Base-by-base conservation (phyloP, 2,888 invertebrate genomes). In the Sipunculus nudus region DNA sequence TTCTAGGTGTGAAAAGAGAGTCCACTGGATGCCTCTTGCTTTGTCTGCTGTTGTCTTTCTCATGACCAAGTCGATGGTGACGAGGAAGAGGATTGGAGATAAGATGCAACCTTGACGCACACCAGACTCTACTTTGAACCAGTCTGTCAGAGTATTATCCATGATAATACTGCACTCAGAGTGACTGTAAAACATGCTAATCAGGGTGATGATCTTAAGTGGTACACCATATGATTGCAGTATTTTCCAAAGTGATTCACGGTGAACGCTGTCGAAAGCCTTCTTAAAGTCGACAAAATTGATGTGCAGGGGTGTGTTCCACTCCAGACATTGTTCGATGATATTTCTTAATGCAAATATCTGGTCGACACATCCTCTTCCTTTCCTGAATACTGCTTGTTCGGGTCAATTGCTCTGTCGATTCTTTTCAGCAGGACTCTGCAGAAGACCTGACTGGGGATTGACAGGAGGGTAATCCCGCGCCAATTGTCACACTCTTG, bases 271-370 rank as follows among this genome's bases (percentile, higher is more conserved):
- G 48, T 61, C 53, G 29, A 60, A 65, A 2, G 60, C 61, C 38
- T 61, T 61, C 46, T 68, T 29, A 35, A 55, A 69, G 46, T 62
- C 60, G 3, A 67, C 47, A 28, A 63, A 60, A 25, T 62, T 61
- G 3, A 63, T 47, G 43, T 62, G 43, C 16, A 65, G 54, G 38
- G 57, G 43, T 28, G 55, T 28, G 25, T 62, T 54, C 58, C 59
- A 65, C 39, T 67, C 65, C n/a, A 32, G 28, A 26, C 50, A 57
- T 32, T 67, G 66, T 43, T 67, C 63, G 23, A 61, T 40, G 21
- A 61, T 65, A 40, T 62, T 65, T n/a, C 63, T 28, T 3, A 65
- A 49, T 16, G 58, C 47, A 43, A 58, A 58, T 10, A 65, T 62
- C 43, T 67, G 54, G 26, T 66, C 61, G 39, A 39, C 45, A 41